These are phyloP conservation scores for Trachelus tabidus DNA, from an alignment of 2,888 invertebrate species.

Conservation along the genomic window DNA sequence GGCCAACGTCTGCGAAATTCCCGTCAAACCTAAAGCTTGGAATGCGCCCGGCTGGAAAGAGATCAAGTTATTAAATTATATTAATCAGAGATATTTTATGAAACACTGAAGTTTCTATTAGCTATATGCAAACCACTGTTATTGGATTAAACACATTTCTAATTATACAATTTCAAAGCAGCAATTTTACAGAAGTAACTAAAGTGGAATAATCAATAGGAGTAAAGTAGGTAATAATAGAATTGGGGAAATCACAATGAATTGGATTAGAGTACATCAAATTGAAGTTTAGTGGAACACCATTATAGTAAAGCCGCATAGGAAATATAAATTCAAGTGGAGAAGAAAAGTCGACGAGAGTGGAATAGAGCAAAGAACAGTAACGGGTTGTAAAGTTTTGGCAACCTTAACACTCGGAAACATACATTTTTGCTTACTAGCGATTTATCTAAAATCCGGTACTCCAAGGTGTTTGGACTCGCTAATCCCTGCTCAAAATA, in stretches of 20 bases:
- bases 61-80: background rate
- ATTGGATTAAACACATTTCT: background rate
- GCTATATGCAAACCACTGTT: background rate
- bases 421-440: no score
- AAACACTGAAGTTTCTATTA: background rate
- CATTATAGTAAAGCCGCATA: no score
- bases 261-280: background rate
- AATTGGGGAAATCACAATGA: background rate
- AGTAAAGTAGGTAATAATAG: background rate
- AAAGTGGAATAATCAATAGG: no score
- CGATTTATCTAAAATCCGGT: no score
- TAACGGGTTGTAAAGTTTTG: background rate
- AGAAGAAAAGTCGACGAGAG: no score
- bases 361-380: background rate
- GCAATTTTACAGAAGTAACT: no score
- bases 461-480: no score
- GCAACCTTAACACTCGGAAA: background rate
- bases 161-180: background rate
- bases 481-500: no score
- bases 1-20: slow-evolving; percentile 32
- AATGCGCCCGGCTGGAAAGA: background rate
- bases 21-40: background rate
- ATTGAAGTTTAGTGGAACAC: background rate
- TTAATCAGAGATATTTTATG: background rate
- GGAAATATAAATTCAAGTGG: no score